Conservation (phyloP, 2,888 invertebrate species). For the Ophion obscuratus region DNA sequence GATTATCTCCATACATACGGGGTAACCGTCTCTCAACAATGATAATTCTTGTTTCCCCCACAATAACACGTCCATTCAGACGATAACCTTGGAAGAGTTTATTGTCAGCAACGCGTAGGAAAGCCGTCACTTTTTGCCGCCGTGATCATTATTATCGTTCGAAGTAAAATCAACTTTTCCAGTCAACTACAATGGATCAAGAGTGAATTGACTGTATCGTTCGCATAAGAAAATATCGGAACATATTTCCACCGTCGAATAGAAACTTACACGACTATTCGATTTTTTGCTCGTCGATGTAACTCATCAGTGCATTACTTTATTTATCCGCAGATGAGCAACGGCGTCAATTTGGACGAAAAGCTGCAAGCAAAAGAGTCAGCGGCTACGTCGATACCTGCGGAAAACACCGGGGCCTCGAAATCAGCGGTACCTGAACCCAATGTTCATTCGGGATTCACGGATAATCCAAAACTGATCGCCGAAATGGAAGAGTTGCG, state of each 20-base stretch:
- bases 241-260: neutral
- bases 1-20: neutral
- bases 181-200: neutral
- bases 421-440: neutral
- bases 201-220: neutral
- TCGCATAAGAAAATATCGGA: neutral
- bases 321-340: constrained; percentile 11
- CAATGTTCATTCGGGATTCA: neutral
- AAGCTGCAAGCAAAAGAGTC: neutral
- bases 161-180: neutral
- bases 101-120: neutral
- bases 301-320: neutral
- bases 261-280: neutral
- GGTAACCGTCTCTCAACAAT: neutral
- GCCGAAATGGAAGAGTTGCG: constrained; percentile 12
- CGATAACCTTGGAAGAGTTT: neutral
- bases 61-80: neutral
- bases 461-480: neutral
- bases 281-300: neutral
- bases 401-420: neutral
- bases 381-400: neutral
- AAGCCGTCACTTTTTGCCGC: neutral
- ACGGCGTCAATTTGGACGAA: constrained; percentile 4
- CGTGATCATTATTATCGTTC: neutral
- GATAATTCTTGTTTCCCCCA: neutral